Base-by-base conservation (phyloP, 2,888 invertebrate genomes). In the Eucera pruinosa region DNA sequence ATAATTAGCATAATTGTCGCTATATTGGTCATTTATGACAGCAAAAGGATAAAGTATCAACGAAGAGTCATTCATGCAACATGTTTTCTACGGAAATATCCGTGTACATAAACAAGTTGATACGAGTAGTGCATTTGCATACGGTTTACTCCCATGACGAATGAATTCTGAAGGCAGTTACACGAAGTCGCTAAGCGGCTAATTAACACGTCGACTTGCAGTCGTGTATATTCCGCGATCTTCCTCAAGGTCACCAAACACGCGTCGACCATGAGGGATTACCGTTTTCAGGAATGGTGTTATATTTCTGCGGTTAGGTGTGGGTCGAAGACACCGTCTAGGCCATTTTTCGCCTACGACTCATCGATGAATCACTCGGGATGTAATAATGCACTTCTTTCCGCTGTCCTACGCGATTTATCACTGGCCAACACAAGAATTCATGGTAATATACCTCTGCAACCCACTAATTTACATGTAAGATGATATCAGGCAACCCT, bases 131-230 rank as follows among this genome's bases (percentile, higher is more conserved):
- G 3, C 7, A 47, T 52, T 45, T 52, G 20, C 58, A 58, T 58
- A 41, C 23, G 33, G 45, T 64, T 72, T 54, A 13, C 58, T 27
- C 43, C 27, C 27, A 45, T 52, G 52, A 43, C 43, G 67, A 52
- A 20, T n/a, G 13, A 52, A 39, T 58, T 25, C 48, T 36, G 20
- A 11, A 23, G 33, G 25, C 52, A 36, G 27, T 57, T 57, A 43
- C 41, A 52, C 50, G 30, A 15, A 60, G 20, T 43, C 30, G 43
- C 36, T 52, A 52, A 71, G 20, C n/a, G 43, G 39, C 18, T 30
- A 52, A 71, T 71, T 65, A 71, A 52, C 67, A 23, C 71, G 36
- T 67, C 39, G 27, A 11, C 27, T 47, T 54, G 7, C 23, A 39
- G 9, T 3, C 23, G 33, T n/a, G n/a, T 25, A 20, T 15, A 33